Base-by-base conservation (phyloP, 2,888 invertebrate species). In the Neria commutata region DNA sequence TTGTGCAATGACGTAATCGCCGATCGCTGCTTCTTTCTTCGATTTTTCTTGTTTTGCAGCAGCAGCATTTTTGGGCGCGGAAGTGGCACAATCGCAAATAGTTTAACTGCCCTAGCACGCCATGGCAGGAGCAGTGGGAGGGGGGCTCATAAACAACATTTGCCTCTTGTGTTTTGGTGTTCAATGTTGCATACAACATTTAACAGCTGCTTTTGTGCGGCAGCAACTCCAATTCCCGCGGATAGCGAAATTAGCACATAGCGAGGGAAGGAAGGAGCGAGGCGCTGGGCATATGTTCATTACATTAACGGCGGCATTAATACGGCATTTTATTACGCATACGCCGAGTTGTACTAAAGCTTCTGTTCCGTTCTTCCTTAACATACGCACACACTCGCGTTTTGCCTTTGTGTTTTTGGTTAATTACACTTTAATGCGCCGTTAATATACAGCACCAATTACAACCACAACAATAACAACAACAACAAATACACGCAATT, bases 121-220 rank as follows among this genome's bases (percentile, higher is more conserved):
- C 10, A 10, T 19, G 16, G 17, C 8, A 3, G 5, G 16, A 19
- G 3, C 3, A 5, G 19, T 17, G 19, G 1, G 11, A 17, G 19
- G 1, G 1, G 4, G 1, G 5, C 45, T 8, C n/a, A 45, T 21
- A 19, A 21, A 45, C n/a, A 29, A 11, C 11, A 29, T 29, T 29
- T 29, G 5, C 11, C 6, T 29, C 6, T 48, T 29, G 29, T 29
- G 29, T 29, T 29, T 29, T 29, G 29, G 29, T 29, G 53, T 26
- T 54, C 19, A 54, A 54, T 47, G 54, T 46, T 46, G 19, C 23
- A 33, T 54, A 46, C 34, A 46, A 10, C 54, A 54, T 46, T 54
- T 46, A 19, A 37, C 37, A 46, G 51, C 51, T 16, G 25, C 23
- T 51, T 37, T 19, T n/a, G 24, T 24, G 19, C n/a, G 24, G 37